These are phyloP conservation scores for Atta texana DNA, from an alignment of 1,140 invertebrate species.

Conservation along the genomic window DNA sequence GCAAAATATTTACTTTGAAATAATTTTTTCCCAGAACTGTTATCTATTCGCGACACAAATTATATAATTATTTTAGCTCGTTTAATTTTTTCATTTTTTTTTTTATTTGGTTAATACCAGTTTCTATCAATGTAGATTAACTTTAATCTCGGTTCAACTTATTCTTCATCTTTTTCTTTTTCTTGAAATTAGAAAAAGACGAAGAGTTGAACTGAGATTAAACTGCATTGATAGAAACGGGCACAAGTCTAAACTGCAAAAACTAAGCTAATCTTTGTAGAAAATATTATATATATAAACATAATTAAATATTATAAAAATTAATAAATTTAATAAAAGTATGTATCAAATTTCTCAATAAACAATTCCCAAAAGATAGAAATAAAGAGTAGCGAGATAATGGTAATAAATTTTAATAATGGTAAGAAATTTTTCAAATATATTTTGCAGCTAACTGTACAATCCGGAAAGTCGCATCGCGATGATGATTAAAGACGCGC, in stretches of 20 bases:
- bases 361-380: neutral
- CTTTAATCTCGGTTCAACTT: too few relatives aligned
- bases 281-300: neutral
- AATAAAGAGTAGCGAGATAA: neutral
- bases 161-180: too few relatives aligned
- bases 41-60: neutral
- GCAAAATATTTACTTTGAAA: conserved; percentile 15
- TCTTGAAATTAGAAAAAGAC: too few relatives aligned
- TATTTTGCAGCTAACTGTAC: neutral
- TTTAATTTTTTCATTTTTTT: neutral
- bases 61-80: neutral
- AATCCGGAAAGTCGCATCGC: neutral
- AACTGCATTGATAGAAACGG: too few relatives aligned
- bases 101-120: neutral
- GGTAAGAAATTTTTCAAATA: neutral
- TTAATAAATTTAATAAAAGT: neutral
- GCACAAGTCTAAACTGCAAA: neutral
- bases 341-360: neutral
- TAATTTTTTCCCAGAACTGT: neutral
- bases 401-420: too few relatives aligned
- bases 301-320: neutral
- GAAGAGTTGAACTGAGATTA: too few relatives aligned
- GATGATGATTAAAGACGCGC: neutral
- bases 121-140: too few relatives aligned
- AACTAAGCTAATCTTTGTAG: neutral